Percentiles rank a stretch among this genome's conserved stretches.
Evolutionary conservation across 2,888 invertebrate species (phyloP).

Genomic region (Leptopilina syphax): DNA sequence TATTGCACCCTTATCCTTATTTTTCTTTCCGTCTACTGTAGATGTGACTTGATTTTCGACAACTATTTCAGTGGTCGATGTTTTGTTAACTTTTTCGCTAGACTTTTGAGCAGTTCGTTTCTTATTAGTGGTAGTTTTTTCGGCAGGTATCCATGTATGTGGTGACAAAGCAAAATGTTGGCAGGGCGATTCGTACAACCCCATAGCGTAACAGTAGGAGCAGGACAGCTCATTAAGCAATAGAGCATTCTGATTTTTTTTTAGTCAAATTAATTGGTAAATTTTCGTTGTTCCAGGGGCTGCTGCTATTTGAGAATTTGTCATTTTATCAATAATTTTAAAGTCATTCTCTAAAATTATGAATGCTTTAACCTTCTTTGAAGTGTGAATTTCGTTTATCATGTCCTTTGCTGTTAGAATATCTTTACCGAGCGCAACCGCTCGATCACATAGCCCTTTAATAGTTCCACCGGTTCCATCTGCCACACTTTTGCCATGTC

Average conservation of each 20-base stretch:
- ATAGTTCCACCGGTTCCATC: conserved; percentile 41
- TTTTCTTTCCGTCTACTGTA: neutral
- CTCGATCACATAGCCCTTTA: conserved; percentile 47
- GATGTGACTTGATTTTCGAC: neutral
- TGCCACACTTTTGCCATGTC: conserved; percentile 48
- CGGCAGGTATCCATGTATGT: conserved; percentile 34
- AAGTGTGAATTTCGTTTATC: conserved; percentile 12
- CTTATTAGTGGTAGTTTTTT: too few species aligned
- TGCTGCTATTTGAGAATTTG: conserved; percentile 6
- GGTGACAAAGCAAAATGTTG: conserved; percentile 27
- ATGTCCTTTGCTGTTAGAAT: conserved; percentile 37
- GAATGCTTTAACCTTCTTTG: conserved; percentile 29
- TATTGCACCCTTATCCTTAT: neutral
- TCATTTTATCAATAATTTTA: conserved; percentile 10
- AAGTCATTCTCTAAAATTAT: conserved; percentile 4
- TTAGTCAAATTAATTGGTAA: conserved; percentile 32
- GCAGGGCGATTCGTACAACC: conserved; percentile 8
- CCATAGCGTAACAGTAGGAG: conserved; percentile 5
- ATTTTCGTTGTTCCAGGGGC: conserved; percentile 29
- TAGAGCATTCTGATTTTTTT: conserved; percentile 22
- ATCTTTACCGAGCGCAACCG: conserved; percentile 36
- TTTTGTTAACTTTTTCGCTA: neutral
- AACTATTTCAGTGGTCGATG: neutral
- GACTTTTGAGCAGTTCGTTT: neutral
- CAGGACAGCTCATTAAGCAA: conserved; percentile 37